A percentile compares a stretch with the other conserved stretches of the same genome.
Conservation (phyloP, 2,113 vertebrate genomes). For the Cyanoramphus novaezelandiae region DNA sequence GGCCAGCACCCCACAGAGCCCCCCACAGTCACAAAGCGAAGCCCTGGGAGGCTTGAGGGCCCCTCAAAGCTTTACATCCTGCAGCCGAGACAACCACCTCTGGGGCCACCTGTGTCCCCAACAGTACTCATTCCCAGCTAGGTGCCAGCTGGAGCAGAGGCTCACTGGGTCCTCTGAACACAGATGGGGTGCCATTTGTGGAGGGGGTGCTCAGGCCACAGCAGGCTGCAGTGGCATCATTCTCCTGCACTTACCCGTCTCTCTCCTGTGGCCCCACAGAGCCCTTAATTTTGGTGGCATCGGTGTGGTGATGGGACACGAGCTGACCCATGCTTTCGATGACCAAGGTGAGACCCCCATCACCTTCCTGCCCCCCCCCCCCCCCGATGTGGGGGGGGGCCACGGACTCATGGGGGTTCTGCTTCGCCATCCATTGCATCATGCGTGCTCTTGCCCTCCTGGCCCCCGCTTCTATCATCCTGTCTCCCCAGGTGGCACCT, state of each 20-base stretch:
- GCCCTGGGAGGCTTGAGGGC: not conserved
- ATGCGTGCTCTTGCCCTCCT: not conserved
- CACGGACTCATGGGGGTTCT: not conserved
- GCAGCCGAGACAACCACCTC: not conserved
- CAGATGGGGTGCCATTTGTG: rapidly evolving
- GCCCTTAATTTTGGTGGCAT: conserved; percentile 97
- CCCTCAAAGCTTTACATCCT: not conserved
- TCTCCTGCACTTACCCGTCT: not conserved
- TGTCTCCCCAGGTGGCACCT: conserved; percentile 66
- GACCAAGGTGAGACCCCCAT: conserved; percentile 87
- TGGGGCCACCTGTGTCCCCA: not conserved
- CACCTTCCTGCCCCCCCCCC: not conserved
- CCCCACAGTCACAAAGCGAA: not conserved
- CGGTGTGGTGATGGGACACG: conserved; percentile 97
- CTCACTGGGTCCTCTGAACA: not conserved
- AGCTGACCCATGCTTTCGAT: conserved; percentile 96
- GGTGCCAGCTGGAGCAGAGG: not conserved
- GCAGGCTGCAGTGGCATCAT: not conserved
- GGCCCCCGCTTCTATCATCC: conserved; percentile 44
- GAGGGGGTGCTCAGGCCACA: not conserved
- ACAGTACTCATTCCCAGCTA: not conserved
- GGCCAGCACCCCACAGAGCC: not conserved
- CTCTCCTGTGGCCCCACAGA: conserved; percentile 61
- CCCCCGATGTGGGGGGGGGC: not conserved
- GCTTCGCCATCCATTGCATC: conserved; percentile 54